Evolutionary conservation across 2,797 vertebrate genomes (phyloP), one percentile per base, ranked within the genome.

Genomic region (Hoplostethus atlanticus): DNA sequence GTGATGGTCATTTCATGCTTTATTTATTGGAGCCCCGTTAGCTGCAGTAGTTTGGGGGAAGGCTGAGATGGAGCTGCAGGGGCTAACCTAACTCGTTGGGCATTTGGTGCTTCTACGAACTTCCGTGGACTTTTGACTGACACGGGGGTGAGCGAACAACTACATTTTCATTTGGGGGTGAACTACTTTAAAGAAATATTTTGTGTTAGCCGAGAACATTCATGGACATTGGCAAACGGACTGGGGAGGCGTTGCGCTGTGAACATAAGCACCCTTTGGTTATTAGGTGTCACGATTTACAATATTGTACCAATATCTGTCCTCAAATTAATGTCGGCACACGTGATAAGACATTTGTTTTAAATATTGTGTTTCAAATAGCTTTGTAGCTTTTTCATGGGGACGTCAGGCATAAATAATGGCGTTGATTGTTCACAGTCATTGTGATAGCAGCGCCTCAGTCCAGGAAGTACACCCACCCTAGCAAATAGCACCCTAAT

Each of bases 171-270:
- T 28, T 28, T 3, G 28, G 28, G 28, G 28, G 28, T 28, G 2
- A 28, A 28, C 28, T 28, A 28, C 28, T 28, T 28, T 28, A 28
- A 21, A 51, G 7, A 51, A 52, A 52, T 21, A 50, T 64, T 64
- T 60, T 38, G 56, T 6, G 7, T 73, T 58, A 58, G 50, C 47
- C 3, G 7, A 34, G 53, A 62, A 47, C n/a, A 28, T 55, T 71
- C 71, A 54, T 48, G 53, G 34, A 73, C 75, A 42, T 65, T 59
- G 61, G 57, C 76, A 57, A 66, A 50, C 17, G 15, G 51, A n/a
- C 36, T 46, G 40, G 34, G n/a, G 28, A 52, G 52, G 10, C 30
- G 48, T 34, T 59, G 40, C 10, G 53, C 70, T 66, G 54, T 34
- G 30, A 55, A n/a, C 7, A 55, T 34, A 25, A 7, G 31, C 1